These are phyloP conservation scores for Macrosteles quadrilineatus DNA, from an alignment of 1,140 invertebrate genomes.

Conservation along the genomic window DNA sequence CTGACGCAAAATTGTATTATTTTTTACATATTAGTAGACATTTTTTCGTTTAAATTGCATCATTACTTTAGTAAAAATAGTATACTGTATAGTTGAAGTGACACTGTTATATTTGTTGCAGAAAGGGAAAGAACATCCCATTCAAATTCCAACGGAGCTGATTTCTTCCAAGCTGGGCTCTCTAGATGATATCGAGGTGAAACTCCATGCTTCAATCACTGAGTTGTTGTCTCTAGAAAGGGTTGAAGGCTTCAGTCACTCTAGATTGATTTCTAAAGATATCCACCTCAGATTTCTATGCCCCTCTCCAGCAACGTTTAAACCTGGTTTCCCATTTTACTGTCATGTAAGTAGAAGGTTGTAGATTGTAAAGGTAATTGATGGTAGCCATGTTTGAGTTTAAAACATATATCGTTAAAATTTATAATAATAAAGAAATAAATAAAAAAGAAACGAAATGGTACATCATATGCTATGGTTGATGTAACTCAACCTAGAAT, in stretches of 20 bases:
- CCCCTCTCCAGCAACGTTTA: slow-evolving; percentile 56
- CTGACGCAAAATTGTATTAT: too few species aligned
- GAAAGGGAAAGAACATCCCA: slow-evolving; percentile 32
- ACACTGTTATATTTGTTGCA: slow-evolving; percentile 27
- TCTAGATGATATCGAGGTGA: slow-evolving; percentile 40
- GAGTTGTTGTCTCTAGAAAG: slow-evolving; percentile 49
- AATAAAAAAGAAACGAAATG: too few species aligned
- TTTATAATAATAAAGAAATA: too few species aligned
- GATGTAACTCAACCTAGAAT: too few species aligned
- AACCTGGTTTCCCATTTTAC: slow-evolving; percentile 57
- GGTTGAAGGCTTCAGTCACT: slow-evolving; percentile 52
- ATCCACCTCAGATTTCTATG: slow-evolving; percentile 58
- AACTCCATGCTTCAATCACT: slow-evolving; percentile 46
- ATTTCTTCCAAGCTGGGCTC: slow-evolving; percentile 6
- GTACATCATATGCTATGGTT: too few species aligned
- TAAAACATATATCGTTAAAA: too few species aligned
- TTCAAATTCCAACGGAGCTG: slow-evolving; percentile 13
- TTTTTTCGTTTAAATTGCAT: too few species aligned
- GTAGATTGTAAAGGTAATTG: too few species aligned
- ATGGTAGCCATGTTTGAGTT: too few species aligned
- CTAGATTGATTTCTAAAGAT: slow-evolving; percentile 53
- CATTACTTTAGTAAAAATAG: too few species aligned
- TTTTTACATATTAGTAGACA: too few species aligned
- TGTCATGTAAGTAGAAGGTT: slow-evolving; percentile 53
- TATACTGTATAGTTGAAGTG: too few species aligned